Conservation (phyloP, 2,888 invertebrate species). For the Drosophila bunnanda region DNA sequence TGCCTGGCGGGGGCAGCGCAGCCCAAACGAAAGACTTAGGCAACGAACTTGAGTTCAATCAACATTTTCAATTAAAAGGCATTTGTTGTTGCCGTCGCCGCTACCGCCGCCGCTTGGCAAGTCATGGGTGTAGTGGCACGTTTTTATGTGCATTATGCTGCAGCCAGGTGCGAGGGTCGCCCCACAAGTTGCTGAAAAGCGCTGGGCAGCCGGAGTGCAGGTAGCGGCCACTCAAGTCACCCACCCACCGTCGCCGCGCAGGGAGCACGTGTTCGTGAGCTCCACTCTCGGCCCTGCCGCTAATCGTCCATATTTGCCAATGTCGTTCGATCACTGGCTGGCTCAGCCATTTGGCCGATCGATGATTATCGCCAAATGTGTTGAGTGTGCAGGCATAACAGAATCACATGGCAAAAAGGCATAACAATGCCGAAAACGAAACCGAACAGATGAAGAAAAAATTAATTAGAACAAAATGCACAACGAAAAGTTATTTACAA, state of each 20-base stretch:
- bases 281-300: constrained; percentile 48
- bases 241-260: constrained; percentile 14
- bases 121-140: constrained; percentile 75
- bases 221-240: constrained; percentile 20
- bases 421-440: constrained; percentile 30
- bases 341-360: constrained; percentile 45
- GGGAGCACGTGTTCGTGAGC: constrained; percentile 67
- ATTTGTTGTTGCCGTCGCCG: constrained; percentile 54
- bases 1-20: constrained; percentile 21
- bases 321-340: constrained; percentile 65
- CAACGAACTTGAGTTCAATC: constrained; percentile 80
- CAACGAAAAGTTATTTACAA: constrained; percentile 74
- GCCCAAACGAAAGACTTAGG: constrained; percentile 77
- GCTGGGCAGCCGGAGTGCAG: background rate
- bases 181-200: constrained; percentile 30
- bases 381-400: constrained; percentile 65
- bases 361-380: constrained; percentile 78
- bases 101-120: constrained; percentile 53
- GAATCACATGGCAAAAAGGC: constrained; percentile 22
- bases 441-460: constrained; percentile 58
- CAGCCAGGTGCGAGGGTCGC: constrained; percentile 59
- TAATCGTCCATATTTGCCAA: constrained; percentile 77
- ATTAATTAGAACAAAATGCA: constrained; percentile 79
- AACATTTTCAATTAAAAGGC: constrained; percentile 75
- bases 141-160: constrained; percentile 60